Conservation (phyloP, 2,888 invertebrate species). For the Mystacides longicornis region DNA sequence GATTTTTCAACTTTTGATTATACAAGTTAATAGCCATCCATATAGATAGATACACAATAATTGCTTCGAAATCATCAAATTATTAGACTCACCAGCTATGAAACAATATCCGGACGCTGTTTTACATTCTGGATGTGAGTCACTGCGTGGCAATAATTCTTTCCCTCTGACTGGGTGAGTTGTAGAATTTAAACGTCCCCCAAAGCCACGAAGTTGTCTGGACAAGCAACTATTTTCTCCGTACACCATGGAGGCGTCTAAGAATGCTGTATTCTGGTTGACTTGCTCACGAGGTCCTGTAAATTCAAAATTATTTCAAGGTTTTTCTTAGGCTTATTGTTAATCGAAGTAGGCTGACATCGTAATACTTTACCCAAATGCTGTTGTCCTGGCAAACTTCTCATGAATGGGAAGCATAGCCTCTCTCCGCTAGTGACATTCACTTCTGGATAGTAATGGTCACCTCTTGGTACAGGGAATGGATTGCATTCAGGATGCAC, state of each 20-base stretch:
- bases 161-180: slow-evolving; percentile 64
- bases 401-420: slow-evolving; percentile 90
- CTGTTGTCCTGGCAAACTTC: slow-evolving; percentile 87
- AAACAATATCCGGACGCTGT: slow-evolving; percentile 81
- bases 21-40: no score
- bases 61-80: neutral
- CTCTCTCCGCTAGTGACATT: slow-evolving; percentile 77
- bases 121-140: slow-evolving; percentile 80
- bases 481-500: slow-evolving; percentile 94
- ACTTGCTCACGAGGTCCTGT: slow-evolving; percentile 86
- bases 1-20: no score
- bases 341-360: neutral
- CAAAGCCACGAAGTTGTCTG: slow-evolving; percentile 66
- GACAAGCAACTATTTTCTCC: slow-evolving; percentile 83
- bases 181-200: slow-evolving; percentile 77
- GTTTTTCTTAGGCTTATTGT: neutral
- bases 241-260: slow-evolving; percentile 83
- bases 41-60: no score
- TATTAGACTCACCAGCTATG: slow-evolving; percentile 58
- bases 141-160: slow-evolving; percentile 71
- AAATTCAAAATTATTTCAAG: neutral
- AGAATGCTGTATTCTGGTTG: slow-evolving; percentile 86
- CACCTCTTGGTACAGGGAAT: slow-evolving; percentile 80
- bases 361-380: slow-evolving; percentile 63
- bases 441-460: slow-evolving; percentile 82